Evolutionary conservation across 2,113 vertebrate genomes (phyloP).

Genomic region (Barbus barbus): DNA sequence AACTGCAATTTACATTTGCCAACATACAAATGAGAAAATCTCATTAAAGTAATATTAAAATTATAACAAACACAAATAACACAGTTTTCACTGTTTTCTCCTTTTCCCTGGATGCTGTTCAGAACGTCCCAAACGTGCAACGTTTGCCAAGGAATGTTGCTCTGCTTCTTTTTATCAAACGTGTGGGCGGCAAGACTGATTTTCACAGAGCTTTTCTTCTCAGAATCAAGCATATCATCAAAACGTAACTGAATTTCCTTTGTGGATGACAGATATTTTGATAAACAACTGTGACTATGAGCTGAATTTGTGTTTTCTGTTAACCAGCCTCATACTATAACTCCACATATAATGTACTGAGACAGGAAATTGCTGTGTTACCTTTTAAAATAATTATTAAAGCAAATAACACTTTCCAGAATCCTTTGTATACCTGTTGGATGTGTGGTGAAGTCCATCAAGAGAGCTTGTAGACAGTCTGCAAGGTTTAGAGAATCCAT

Average conservation of each 20-base stretch:
- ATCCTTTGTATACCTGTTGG: slow-evolving; percentile 64
- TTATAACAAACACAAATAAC: neutral
- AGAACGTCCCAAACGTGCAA: slow-evolving; percentile 4
- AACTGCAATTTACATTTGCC: neutral
- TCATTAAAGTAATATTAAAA: neutral
- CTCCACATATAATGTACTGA: neutral
- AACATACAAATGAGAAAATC: neutral
- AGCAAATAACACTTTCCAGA: neutral
- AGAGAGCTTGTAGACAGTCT: slow-evolving; percentile 62
- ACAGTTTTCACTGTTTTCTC: slow-evolving; percentile 21
- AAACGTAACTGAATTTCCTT: slow-evolving; percentile 11
- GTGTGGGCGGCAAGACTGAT: slow-evolving; percentile 35
- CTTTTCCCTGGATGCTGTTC: slow-evolving; percentile 22
- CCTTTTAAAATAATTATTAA: neutral
- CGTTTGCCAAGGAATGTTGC: slow-evolving; percentile 46
- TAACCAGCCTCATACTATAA: neutral
- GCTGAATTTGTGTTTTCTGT: neutral
- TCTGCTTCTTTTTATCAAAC: slow-evolving; percentile 42
- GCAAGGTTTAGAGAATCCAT: slow-evolving; percentile 59
- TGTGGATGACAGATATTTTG: neutral
- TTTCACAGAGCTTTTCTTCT: slow-evolving; percentile 41
- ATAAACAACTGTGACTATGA: neutral
- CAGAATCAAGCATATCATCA: slow-evolving; percentile 34
- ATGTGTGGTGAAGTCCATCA: slow-evolving; percentile 59
- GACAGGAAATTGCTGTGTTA: neutral